These are phyloP conservation scores for Furcula furcula DNA, from an alignment of 2,888 invertebrate species.

Conservation along the genomic window DNA sequence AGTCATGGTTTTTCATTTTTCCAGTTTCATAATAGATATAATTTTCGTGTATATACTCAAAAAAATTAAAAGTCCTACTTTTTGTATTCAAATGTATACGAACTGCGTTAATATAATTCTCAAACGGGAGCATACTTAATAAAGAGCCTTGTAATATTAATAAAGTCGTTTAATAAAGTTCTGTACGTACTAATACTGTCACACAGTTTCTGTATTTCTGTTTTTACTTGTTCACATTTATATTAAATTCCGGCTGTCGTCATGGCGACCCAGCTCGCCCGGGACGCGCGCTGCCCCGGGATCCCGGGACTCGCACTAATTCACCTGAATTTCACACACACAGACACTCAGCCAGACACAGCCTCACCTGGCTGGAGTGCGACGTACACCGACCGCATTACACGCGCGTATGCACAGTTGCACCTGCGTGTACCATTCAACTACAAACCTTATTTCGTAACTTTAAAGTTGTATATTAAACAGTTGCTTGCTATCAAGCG, in stretches of 20 bases:
- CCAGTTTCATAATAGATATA: no score
- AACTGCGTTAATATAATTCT: no score
- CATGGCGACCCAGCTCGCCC: conserved; percentile 64
- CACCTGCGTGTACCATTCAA: conserved; percentile 32
- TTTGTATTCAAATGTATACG: no score
- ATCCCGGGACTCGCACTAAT: conserved; percentile 51
- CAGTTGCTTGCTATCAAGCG: conserved; percentile 11
- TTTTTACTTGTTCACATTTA: conserved; percentile 50
- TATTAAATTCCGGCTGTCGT: conserved; percentile 60
- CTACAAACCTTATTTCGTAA: conserved; percentile 43
- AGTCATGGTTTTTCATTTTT: no score
- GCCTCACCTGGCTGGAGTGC: conserved; percentile 42
- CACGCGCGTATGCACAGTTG: conserved; percentile 54
- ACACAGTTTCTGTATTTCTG: conserved; percentile 34
- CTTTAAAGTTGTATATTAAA: conserved; percentile 32
- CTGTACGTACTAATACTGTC: conserved; percentile 17
- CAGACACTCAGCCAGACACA: conserved; percentile 24
- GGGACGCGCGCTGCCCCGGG: conserved; percentile 48
- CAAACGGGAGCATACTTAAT: no score
- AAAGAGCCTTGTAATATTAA: neutral
- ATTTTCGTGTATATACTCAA: no score
- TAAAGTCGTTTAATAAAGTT: conserved; percentile 2
- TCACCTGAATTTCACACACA: conserved; percentile 63
- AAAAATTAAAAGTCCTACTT: no score
- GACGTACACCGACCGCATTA: conserved; percentile 45